phyloP scores from a whole-genome alignment of 2,113 vertebrate genomes.

The Leptobrachium ailaonicum region DNA sequence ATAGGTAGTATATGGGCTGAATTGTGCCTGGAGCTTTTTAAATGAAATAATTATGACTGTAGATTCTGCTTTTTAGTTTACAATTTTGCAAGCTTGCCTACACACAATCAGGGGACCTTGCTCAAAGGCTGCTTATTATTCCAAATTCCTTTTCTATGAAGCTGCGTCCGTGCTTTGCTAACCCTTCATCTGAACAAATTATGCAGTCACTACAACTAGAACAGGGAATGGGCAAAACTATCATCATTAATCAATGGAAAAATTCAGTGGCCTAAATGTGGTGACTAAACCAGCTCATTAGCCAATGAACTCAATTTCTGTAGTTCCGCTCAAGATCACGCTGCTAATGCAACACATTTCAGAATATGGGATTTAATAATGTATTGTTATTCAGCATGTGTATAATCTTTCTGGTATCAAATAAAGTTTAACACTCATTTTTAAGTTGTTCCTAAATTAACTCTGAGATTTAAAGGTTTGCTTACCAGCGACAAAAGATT shows the following conservation, averaged over 20 bases:
- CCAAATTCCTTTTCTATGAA: background rate
- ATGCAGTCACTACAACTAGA: background rate
- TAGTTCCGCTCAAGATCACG: background rate
- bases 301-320: background rate
- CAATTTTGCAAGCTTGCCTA: background rate
- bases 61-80: background rate
- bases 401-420: background rate
- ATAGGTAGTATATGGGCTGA: background rate
- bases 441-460: background rate
- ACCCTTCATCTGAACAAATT: background rate
- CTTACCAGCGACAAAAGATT: background rate
- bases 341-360: background rate
- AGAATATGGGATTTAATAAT: background rate
- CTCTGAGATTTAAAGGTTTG: background rate
- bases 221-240: slow-evolving; percentile 2
- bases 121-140: background rate
- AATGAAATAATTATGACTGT: slow-evolving; percentile 2
- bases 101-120: background rate
- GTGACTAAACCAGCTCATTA: background rate
- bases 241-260: background rate
- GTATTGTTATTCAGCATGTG: background rate
- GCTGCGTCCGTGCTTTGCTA: background rate
- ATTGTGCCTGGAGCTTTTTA: background rate
- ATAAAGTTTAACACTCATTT: background rate
- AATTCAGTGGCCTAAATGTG: background rate